A percentile compares a stretch with the other conserved stretches of the same genome.
phyloP scores from a whole-genome alignment of 2,888 invertebrate genomes.

The Hirtodrosophila histrioides region DNA sequence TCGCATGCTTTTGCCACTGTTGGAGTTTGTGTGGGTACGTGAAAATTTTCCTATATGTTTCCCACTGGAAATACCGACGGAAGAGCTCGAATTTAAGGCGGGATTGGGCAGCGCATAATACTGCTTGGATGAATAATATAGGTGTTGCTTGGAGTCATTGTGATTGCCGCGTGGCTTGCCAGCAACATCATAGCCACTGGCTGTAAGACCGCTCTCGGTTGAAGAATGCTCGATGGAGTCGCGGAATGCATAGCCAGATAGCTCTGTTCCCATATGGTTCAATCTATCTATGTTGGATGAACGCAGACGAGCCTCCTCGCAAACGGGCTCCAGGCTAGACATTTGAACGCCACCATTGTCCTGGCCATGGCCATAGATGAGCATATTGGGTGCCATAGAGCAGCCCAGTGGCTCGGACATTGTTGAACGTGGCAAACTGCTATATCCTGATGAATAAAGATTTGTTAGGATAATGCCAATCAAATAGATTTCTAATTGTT shows the following conservation, averaged over 20 bases:
- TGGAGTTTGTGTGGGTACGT: slow-evolving; percentile 66
- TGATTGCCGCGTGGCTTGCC: slow-evolving; percentile 57
- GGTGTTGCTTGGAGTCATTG: slow-evolving; percentile 66
- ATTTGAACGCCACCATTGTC: slow-evolving; percentile 72
- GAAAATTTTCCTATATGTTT: slow-evolving; percentile 49
- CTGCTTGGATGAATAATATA: slow-evolving; percentile 69
- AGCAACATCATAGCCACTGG: slow-evolving; percentile 73
- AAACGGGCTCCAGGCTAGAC: slow-evolving; percentile 87
- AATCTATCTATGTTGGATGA: slow-evolving; percentile 79
- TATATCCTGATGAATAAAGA: slow-evolving; percentile 87
- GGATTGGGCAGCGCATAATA: slow-evolving; percentile 70
- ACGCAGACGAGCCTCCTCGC: slow-evolving; percentile 87
- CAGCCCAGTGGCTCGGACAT: slow-evolving; percentile 89
- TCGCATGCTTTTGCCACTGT: slow-evolving; percentile 83
- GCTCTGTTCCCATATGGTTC: slow-evolving; percentile 64
- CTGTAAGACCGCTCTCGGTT: slow-evolving; percentile 88
- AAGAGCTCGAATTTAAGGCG: slow-evolving; percentile 73
- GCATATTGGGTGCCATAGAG: slow-evolving; percentile 81
- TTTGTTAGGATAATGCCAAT: no score
- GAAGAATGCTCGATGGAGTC: slow-evolving; percentile 92
- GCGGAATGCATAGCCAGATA: slow-evolving; percentile 87
- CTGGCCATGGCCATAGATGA: slow-evolving; percentile 85
- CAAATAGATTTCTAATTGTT: slow-evolving; percentile 39
- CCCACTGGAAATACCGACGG: slow-evolving; percentile 45
- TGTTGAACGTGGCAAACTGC: slow-evolving; percentile 93